phyloP scores from a whole-genome alignment of 2,888 invertebrate species.

The Eumacrocentrus americanus region DNA sequence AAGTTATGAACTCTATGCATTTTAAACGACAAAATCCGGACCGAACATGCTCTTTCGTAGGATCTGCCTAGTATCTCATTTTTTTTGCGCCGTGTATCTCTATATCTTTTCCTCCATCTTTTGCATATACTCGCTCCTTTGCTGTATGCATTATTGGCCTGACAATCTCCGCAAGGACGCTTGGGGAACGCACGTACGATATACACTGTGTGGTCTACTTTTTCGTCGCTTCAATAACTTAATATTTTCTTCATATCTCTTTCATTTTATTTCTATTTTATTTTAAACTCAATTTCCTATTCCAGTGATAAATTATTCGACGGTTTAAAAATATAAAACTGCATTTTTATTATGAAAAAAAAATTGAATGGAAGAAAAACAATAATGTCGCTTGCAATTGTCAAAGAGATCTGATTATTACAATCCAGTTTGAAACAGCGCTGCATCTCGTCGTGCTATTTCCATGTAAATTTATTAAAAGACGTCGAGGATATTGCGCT shows the following conservation, averaged over 20 bases:
- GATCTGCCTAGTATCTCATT: slow-evolving; percentile 22
- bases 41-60: slow-evolving; percentile 49
- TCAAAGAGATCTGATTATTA: no score
- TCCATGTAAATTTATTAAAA: slow-evolving; percentile 53
- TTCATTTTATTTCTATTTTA: no score
- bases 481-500: slow-evolving; percentile 39
- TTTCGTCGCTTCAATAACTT: slow-evolving; percentile 19
- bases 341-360: no score
- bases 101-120: slow-evolving; percentile 16
- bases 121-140: slow-evolving; percentile 21
- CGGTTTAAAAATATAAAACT: no score
- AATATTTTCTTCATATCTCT: no score
- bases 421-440: slow-evolving; percentile 31
- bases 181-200: slow-evolving; percentile 24
- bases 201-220: slow-evolving; percentile 27
- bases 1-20: slow-evolving; percentile 59
- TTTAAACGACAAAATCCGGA: slow-evolving; percentile 56
- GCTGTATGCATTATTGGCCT: slow-evolving; percentile 54
- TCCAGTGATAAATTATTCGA: no score
- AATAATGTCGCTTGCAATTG: no score
- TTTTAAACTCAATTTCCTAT: no score
- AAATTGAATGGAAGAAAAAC: no score
- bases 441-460: slow-evolving; percentile 34
- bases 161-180: slow-evolving; percentile 45
- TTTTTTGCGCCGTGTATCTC: slow-evolving; percentile 8